These are phyloP conservation scores for Agrypnus murinus DNA, from an alignment of 2,888 invertebrate species.

Conservation along the genomic window DNA sequence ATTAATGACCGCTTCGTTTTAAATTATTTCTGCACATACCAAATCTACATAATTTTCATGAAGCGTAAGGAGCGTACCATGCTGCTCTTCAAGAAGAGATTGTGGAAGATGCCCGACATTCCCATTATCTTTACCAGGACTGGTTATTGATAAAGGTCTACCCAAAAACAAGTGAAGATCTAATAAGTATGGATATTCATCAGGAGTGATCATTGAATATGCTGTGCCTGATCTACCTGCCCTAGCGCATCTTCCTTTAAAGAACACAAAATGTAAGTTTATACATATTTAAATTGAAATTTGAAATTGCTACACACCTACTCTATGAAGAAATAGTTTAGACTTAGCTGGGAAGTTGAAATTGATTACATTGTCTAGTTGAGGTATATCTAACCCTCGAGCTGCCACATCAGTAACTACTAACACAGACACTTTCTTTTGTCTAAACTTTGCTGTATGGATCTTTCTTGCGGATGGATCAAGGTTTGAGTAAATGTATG, in stretches of 20 bases:
- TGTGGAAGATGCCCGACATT: conserved; percentile 89
- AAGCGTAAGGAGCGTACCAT: conserved; percentile 83
- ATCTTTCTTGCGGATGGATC: conserved; percentile 97
- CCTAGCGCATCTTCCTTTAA: conserved; percentile 90
- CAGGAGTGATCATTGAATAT: conserved; percentile 90
- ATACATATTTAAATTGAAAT: background rate
- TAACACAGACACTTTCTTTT: conserved; percentile 86
- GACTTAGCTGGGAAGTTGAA: conserved; percentile 97
- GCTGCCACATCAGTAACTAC: conserved; percentile 99
- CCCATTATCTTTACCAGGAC: conserved; percentile 72
- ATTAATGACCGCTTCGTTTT: too few species aligned
- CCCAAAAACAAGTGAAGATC: conserved; percentile 97
- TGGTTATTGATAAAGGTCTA: conserved; percentile 77
- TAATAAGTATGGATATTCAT: conserved; percentile 94
- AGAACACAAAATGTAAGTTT: conserved; percentile 5
- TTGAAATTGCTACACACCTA: conserved; percentile 82
- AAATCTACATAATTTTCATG: conserved; percentile 84
- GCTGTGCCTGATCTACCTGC: conserved; percentile 95
- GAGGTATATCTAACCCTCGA: conserved; percentile 97
- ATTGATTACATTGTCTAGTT: conserved; percentile 96
- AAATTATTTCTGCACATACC: conserved; percentile 75
- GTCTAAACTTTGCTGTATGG: conserved; percentile 91
- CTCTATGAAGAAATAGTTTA: conserved; percentile 98
- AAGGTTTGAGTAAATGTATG: conserved; percentile 94
- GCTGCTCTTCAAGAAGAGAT: conserved; percentile 86